Evolutionary conservation across 2,888 invertebrate genomes (phyloP), one percentile per base, ranked within the genome.

Genomic region (Vannuccia rotundouncinata): DNA sequence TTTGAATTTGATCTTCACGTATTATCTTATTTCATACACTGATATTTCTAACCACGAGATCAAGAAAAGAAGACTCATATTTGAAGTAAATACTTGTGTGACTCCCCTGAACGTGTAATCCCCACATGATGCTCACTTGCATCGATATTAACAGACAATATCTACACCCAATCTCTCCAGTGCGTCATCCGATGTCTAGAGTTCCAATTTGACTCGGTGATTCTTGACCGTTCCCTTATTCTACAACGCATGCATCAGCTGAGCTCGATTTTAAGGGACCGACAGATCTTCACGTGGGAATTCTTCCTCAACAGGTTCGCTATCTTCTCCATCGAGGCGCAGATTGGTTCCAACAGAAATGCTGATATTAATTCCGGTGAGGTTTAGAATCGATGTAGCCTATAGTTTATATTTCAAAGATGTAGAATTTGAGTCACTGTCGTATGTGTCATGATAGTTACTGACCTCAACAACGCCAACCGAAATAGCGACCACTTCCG

Each of bases 221-320:
- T 97, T 82, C 92, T 94, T 81, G 99, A 99, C 89, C 91, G 99
- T 60, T 95, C 97, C 0, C 93, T 98, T 91, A 94, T 99, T 31
- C 91, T 99, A 60, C 95, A 97, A 87, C 94, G 95, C 0, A 91
- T 99, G 79, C 95, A 95, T 88, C 94, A 97, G 87, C 91, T 99
- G 1, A 94, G 95, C 87, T 95, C 95, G 87, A 93, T 94, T 0
- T 91, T 98, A 31, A 93, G 93, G 84, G 94, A 96, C 87, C 91
- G 95, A 74, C 92, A 92, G 84, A 93, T 98, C 81, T 90, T 99
- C 22, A 92, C 93, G 0, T 99, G 99, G 97, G 95, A 97, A 83
- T 99, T 99, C 90, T 99, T 99, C 88, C 91, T 97, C 29, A 94
- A 95, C 87, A 91, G 95, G 80, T 98, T 99, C 87, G 98, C 99